Conservation (phyloP, 2,113 vertebrate genomes). For the Paradoxurus hermaphroditus region DNA sequence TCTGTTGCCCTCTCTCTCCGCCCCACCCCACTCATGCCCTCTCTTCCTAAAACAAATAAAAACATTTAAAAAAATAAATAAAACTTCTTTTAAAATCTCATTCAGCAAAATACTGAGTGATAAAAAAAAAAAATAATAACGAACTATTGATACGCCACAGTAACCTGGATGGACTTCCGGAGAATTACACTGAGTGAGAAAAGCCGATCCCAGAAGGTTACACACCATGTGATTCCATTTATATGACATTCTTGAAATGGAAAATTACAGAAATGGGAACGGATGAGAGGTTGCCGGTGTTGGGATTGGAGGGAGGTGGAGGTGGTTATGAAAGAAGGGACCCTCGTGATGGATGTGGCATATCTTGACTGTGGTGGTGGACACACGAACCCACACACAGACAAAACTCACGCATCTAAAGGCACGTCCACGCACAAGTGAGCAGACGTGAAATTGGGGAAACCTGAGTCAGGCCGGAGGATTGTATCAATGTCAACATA, state of each 20-base stretch:
- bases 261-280: neutral
- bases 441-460: neutral
- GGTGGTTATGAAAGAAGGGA: neutral
- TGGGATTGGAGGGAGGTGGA: rapidly evolving
- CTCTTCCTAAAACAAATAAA: too few relatives aligned
- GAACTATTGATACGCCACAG: neutral
- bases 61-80: too few relatives aligned
- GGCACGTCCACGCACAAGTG: rapidly evolving
- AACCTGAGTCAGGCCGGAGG: neutral
- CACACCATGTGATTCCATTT: rapidly evolving
- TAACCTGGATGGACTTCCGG: neutral
- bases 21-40: too few relatives aligned
- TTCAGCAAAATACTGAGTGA: neutral
- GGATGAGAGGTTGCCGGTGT: rapidly evolving
- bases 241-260: neutral
- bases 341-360: rapidly evolving
- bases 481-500: rapidly evolving
- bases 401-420: rapidly evolving
- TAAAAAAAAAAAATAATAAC: neutral
- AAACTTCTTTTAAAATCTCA: neutral
- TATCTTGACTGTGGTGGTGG: neutral
- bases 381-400: rapidly evolving
- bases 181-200: neutral
- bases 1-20: too few relatives aligned
- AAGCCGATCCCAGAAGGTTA: neutral